Percentiles rank a stretch among this genome's conserved stretches.
Evolutionary conservation across 2,797 vertebrate species (phyloP).

Genomic region (Tokudaia tokunoshimensis): DNA sequence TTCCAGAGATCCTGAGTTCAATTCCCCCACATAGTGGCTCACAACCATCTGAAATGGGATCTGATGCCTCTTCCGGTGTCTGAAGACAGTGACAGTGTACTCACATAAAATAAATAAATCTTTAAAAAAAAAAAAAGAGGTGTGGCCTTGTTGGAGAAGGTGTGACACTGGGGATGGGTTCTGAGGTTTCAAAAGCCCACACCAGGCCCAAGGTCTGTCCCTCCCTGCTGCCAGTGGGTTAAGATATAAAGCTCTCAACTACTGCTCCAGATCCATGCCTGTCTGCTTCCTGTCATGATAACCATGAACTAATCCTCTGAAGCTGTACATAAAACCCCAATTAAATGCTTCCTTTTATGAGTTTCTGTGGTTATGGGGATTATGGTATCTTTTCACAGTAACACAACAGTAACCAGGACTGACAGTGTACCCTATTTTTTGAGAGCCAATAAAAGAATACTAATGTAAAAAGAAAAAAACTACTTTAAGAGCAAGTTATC

Average conservation of each 20-base stretch:
- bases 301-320: background rate
- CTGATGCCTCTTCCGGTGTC: too few species aligned
- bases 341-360: background rate
- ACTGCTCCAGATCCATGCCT: background rate
- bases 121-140: too few species aligned
- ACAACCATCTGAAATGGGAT: too few species aligned
- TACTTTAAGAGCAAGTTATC: background rate
- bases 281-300: background rate
- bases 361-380: background rate
- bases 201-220: background rate
- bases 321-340: background rate
- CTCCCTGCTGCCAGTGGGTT: background rate
- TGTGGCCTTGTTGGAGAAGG: background rate
- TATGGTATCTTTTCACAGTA: background rate
- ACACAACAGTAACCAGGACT: background rate
- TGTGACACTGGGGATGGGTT: background rate
- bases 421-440: background rate
- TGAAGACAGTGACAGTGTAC: too few species aligned
- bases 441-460: background rate
- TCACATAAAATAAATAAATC: too few species aligned
- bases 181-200: background rate
- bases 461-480: background rate
- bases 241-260: background rate
- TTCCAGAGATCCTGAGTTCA: too few species aligned
- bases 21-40: too few species aligned